Percentiles rank a stretch among this genome's conserved stretches.
phyloP scores from a whole-genome alignment of 2,113 vertebrate species.

The Vulpes ferrilata region DNA sequence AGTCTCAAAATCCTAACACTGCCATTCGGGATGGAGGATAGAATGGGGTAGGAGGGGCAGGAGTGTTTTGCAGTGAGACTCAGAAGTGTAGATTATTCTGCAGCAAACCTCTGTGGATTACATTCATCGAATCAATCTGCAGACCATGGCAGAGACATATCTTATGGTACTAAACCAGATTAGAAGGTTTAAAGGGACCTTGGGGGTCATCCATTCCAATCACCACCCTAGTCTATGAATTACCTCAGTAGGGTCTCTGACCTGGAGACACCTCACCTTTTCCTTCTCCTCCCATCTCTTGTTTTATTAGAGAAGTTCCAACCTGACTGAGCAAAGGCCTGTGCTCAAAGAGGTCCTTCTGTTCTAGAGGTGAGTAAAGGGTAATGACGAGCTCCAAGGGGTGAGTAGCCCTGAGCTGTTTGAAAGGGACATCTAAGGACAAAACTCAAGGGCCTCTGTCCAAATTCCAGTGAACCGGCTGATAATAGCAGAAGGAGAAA shows the following conservation, averaged over 20 bases:
- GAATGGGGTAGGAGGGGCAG: neutral
- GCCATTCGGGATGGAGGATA: neutral
- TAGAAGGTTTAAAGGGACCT: neutral
- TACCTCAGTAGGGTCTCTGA: neutral
- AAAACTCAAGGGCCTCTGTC: neutral
- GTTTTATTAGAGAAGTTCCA: neutral
- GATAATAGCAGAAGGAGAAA: conserved; percentile 62
- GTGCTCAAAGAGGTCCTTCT: neutral
- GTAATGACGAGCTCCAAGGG: neutral
- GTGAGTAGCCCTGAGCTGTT: neutral
- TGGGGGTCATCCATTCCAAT: neutral
- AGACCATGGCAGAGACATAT: neutral
- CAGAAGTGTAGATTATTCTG: neutral
- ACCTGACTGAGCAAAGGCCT: neutral
- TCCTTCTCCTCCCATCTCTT: neutral
- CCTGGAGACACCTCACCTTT: neutral
- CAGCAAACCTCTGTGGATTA: neutral
- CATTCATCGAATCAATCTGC: neutral
- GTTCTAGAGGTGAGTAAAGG: neutral
- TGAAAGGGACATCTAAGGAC: neutral
- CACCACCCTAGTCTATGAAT: neutral
- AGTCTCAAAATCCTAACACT: neutral
- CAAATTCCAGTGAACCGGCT: neutral
- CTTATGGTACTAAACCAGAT: neutral
- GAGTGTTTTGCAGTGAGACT: neutral